These are phyloP conservation scores for rabbit (Oryctolagus cuniculus) DNA, from an alignment of 2,113 vertebrate species.

Conservation along the genomic window mOryCun1.1 NC_091433.1:70594501-70595000, in stretches of 20 bases:
- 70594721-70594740: neutral
- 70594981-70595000: neutral
- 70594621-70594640: neutral
- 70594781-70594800: neutral
- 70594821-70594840: neutral
- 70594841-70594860: neutral
- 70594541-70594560: no score
- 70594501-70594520: no score
- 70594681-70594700: accelerated
- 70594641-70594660: neutral
- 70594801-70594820: neutral
- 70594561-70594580: no score
- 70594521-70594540: no score
- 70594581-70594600: neutral
- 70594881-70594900: neutral
- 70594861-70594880: neutral
- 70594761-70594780: neutral
- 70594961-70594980: neutral
- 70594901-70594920: neutral
- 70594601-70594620: no score
- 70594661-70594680: neutral
- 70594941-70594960: neutral
- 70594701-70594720: neutral
- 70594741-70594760: neutral
- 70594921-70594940: neutral